phyloP scores from a whole-genome alignment of 2,797 vertebrate species.

The Carapus acus region DNA sequence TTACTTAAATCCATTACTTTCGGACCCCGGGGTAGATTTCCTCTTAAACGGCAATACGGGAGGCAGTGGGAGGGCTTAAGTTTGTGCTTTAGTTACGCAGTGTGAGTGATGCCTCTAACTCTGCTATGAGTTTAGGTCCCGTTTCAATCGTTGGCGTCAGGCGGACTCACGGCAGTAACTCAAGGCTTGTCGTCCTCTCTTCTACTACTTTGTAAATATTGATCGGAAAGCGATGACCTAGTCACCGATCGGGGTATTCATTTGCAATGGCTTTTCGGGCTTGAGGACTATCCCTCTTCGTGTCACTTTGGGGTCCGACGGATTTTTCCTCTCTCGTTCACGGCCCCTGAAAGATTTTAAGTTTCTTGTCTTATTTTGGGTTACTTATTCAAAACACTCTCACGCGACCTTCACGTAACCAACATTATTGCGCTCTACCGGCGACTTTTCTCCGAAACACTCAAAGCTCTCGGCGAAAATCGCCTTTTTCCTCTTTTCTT shows the following conservation, averaged over 20 bases:
- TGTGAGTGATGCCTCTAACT: conserved; percentile 61
- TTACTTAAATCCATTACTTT: background rate
- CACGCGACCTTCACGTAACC: conserved; percentile 35
- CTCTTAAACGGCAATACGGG: conserved; percentile 4
- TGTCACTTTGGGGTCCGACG: conserved; percentile 56
- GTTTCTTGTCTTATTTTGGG: conserved; percentile 28
- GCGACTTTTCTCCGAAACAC: conserved; percentile 3
- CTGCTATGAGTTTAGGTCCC: conserved; percentile 68
- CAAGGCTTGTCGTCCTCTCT: conserved; percentile 54
- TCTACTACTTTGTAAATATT: conserved; percentile 47
- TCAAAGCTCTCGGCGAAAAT: conserved; percentile 15
- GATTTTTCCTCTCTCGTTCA: conserved; percentile 36
- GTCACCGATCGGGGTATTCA: conserved; percentile 30
- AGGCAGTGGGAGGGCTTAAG: conserved; percentile 55
- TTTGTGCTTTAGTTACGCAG: conserved; percentile 45
- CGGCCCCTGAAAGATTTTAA: conserved; percentile 26
- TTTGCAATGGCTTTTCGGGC: conserved; percentile 33
- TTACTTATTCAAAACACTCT: conserved; percentile 11
- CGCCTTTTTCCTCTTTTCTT: conserved; percentile 43
- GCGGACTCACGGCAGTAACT: conserved; percentile 61
- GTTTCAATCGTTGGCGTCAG: conserved; percentile 80
- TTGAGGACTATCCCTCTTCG: conserved; percentile 34
- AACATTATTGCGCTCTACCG: conserved; percentile 6
- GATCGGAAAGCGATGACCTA: conserved; percentile 24
- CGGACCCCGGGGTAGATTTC: background rate